Percentiles rank a stretch among this genome's conserved stretches.
These are phyloP conservation scores for Acrobasis suavella DNA, from an alignment of 2,888 invertebrate species.

Conservation along the genomic window DNA sequence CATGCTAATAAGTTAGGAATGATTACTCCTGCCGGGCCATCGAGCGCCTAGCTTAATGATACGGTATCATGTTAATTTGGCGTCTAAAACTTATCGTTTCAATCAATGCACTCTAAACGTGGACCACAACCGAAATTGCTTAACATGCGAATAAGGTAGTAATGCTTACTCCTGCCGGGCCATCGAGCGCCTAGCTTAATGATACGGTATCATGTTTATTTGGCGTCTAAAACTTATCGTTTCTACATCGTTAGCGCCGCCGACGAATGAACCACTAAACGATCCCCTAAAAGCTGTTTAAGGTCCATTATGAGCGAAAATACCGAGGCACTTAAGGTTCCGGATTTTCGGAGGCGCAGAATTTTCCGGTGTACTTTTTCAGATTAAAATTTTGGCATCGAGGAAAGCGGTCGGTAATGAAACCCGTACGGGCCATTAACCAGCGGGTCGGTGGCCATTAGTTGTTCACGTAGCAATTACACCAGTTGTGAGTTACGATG, in stretches of 20 bases:
- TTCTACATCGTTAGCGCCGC: conserved; percentile 66
- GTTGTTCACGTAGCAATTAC: conserved; percentile 68
- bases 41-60: too few species aligned
- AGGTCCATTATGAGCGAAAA: conserved; percentile 61
- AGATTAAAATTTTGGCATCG: conserved; percentile 68
- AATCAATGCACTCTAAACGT: too few species aligned
- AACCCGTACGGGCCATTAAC: conserved; percentile 67
- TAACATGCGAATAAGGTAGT: too few species aligned
- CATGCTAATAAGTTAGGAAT: too few species aligned
- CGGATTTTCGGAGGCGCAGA: conserved; percentile 37
- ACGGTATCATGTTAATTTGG: too few species aligned
- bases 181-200: conserved; percentile 32
- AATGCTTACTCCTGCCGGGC: too few species aligned
- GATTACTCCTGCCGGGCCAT: too few species aligned
- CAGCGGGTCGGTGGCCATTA: conserved; percentile 58
- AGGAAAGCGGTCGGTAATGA: conserved; percentile 62
- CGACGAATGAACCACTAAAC: conserved; percentile 59
- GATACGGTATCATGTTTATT: conserved; percentile 59
- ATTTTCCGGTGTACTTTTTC: conserved; percentile 51
- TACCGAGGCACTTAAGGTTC: conserved; percentile 56
- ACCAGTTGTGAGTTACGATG: conserved; percentile 60
- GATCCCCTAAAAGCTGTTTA: conserved; percentile 63
- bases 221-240: conserved; percentile 60
- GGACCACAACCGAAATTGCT: too few species aligned
- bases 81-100: too few species aligned